Conservation (phyloP, 2,113 vertebrate species). For the Manacus vitellinus region DNA sequence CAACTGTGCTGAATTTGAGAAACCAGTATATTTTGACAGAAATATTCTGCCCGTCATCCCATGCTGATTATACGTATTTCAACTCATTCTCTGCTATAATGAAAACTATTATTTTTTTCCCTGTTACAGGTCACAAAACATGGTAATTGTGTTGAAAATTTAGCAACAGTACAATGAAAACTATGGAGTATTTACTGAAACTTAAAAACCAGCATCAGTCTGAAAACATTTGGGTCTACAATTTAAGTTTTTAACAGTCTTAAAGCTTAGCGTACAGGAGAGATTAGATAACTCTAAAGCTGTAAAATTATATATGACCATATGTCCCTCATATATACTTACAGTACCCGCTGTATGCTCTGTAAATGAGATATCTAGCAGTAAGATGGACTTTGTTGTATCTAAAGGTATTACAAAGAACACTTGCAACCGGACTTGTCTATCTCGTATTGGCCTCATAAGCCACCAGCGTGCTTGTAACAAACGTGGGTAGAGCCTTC, state of each 20-base stretch:
- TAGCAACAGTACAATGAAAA: neutral
- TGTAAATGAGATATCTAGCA: neutral
- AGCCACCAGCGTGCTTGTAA: no score
- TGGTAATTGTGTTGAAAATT: neutral
- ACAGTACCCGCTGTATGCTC: neutral
- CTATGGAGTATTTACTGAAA: neutral
- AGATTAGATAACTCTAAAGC: neutral
- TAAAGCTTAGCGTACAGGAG: neutral
- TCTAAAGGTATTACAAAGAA: neutral
- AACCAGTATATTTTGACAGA: conserved; percentile 43
- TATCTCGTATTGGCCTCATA: no score
- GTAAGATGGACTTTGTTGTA: neutral
- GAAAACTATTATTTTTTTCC: conserved; percentile 20
- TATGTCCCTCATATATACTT: neutral
- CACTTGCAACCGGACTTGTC: neutral
- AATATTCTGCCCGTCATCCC: conserved; percentile 2
- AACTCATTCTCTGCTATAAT: conserved; percentile 3
- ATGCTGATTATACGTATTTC: conserved; percentile 9
- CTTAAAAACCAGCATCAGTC: neutral
- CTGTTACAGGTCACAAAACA: neutral
- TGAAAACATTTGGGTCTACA: neutral
- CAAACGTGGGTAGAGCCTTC: no score
- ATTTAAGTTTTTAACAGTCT: neutral
- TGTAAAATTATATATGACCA: neutral
- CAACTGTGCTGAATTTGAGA: conserved; percentile 5